These are phyloP conservation scores for Nephrotoma guestfalica DNA, from an alignment of 2,888 invertebrate genomes.

Conservation along the genomic window DNA sequence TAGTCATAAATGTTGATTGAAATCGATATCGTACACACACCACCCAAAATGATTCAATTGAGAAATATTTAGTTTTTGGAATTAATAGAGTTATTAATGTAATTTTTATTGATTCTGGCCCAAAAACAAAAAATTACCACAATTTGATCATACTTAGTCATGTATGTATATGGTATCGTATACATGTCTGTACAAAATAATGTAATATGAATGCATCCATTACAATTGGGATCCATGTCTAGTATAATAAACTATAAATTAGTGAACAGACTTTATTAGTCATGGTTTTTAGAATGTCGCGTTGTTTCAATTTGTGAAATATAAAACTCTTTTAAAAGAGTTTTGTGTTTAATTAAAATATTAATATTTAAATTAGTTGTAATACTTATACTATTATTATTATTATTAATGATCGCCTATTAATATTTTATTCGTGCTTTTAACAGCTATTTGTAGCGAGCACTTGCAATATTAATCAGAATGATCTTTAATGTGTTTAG, in stretches of 20 bases:
- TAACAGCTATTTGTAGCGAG: background rate
- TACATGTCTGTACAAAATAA: background rate
- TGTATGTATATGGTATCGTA: background rate
- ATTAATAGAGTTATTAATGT: background rate
- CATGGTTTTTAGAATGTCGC: background rate
- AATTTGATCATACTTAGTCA: background rate
- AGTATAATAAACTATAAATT: background rate
- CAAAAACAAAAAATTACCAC: background rate
- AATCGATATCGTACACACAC: background rate
- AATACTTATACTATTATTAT: background rate
- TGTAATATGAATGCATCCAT: background rate
- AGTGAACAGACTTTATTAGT: background rate
- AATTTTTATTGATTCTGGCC: background rate
- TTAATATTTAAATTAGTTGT: background rate
- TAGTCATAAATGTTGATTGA: background rate
- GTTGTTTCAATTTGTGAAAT: background rate
- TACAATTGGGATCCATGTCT: background rate
- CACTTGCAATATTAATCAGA: background rate
- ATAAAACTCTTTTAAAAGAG: background rate
- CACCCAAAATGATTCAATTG: background rate
- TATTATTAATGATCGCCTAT: background rate
- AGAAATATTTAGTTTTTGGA: background rate
- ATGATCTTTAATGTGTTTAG: background rate
- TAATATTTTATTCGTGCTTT: background rate
- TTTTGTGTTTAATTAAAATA: background rate